These are phyloP conservation scores for Glareola pratincola DNA, from an alignment of 2,113 vertebrate genomes.

Conservation along the genomic window DNA sequence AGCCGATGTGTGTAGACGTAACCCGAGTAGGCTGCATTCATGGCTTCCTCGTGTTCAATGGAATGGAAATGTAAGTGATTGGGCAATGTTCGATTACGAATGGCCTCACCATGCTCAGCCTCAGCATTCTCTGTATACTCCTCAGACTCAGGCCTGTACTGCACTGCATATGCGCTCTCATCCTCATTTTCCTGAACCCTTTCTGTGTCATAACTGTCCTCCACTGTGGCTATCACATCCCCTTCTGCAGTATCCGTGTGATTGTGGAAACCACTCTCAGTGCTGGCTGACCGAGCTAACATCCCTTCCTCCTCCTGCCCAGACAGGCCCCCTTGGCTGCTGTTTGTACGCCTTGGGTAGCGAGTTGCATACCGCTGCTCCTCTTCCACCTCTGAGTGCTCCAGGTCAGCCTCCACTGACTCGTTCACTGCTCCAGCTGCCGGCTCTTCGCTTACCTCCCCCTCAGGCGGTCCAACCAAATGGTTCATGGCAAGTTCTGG, in stretches of 20 bases:
- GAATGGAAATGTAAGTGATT: conserved; percentile 79
- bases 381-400: conserved; percentile 73
- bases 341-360: conserved; percentile 44
- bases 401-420: conserved; percentile 83
- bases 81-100: conserved; percentile 73
- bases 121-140: conserved; percentile 91
- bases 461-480: conserved; percentile 76
- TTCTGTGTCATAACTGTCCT: conserved; percentile 68
- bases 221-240: conserved; percentile 81
- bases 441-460: conserved; percentile 76
- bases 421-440: conserved; percentile 77
- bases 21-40: conserved; percentile 86
- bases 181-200: conserved; percentile 79
- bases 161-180: conserved; percentile 77
- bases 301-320: conserved; percentile 81
- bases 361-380: conserved; percentile 63
- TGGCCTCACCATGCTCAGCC: conserved; percentile 83
- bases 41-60: conserved; percentile 80
- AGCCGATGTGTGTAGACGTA: conserved; percentile 86
- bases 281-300: conserved; percentile 91
- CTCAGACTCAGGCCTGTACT: conserved; percentile 87
- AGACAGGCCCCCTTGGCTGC: conserved; percentile 58
- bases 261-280: conserved; percentile 94
- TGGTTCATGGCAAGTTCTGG: conserved; percentile 83
- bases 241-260: conserved; percentile 93